These are phyloP conservation scores for Anas capensis DNA, from an alignment of 2,797 vertebrate genomes.

Conservation along the genomic window DNA sequence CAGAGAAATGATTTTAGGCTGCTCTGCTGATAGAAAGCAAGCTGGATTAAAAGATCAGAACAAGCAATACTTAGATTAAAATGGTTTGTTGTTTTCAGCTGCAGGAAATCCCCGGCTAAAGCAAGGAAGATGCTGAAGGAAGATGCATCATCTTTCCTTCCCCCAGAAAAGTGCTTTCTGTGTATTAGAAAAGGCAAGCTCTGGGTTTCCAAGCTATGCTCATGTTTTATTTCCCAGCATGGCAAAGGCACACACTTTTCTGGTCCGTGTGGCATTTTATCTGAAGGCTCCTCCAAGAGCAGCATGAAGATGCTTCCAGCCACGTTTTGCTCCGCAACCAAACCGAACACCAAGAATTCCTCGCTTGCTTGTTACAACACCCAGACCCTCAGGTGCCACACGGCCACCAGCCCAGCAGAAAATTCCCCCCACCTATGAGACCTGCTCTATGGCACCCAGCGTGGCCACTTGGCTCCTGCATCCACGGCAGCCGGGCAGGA, in stretches of 20 bases:
- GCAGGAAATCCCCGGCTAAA: neutral
- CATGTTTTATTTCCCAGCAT: neutral
- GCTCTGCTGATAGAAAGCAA: conserved; percentile 36
- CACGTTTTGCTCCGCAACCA: neutral
- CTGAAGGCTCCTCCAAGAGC: neutral
- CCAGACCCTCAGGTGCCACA: neutral
- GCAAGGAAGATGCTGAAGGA: neutral
- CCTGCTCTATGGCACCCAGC: neutral
- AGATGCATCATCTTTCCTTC: neutral
- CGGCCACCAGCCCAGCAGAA: accelerated
- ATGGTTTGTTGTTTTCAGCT: conserved; percentile 62
- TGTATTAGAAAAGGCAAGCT: accelerated
- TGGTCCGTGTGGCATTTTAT: neutral
- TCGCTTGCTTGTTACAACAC: accelerated
- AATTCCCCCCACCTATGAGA: neutral
- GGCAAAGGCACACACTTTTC: neutral
- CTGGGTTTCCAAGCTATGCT: neutral
- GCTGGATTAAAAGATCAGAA: conserved; percentile 76
- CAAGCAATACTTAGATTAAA: conserved; percentile 69
- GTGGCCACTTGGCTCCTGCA: too few species aligned
- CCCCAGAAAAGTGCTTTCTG: neutral
- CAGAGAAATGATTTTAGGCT: conserved; percentile 33
- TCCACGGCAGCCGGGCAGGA: too few species aligned
- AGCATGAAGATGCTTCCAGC: accelerated
- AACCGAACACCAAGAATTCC: neutral